phyloP scores from a whole-genome alignment of 2,113 vertebrate species.

The Cavia porcellus region DNA sequence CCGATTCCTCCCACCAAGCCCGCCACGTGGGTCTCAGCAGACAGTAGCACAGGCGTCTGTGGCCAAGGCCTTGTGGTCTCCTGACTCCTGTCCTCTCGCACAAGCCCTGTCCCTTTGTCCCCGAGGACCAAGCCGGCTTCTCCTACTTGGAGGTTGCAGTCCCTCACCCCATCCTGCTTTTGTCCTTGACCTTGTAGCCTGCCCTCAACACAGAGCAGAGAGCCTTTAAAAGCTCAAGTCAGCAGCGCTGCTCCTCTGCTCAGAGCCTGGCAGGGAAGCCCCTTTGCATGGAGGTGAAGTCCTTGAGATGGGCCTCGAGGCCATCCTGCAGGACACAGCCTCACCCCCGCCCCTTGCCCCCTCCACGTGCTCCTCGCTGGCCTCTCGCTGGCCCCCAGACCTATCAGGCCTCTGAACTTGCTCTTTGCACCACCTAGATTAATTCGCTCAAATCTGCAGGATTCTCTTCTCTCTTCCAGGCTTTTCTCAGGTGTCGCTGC shows the following conservation, averaged over 20 bases:
- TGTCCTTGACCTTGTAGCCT: no score
- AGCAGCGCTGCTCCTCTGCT: no score
- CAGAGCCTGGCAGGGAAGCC: neutral
- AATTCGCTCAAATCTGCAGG: neutral
- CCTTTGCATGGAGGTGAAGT: accelerated
- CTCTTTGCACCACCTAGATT: neutral
- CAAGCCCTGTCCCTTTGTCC: neutral
- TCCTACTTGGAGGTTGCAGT: neutral
- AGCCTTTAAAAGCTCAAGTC: neutral
- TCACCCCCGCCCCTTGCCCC: neutral
- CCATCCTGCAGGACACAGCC: neutral
- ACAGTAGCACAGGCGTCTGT: neutral
- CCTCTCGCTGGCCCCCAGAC: neutral
- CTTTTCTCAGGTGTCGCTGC: neutral
- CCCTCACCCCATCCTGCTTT: neutral
- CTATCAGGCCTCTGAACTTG: neutral
- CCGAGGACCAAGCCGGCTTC: neutral
- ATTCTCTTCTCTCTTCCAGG: neutral
- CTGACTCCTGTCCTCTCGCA: neutral
- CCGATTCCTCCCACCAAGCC: accelerated
- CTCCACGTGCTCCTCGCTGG: no score
- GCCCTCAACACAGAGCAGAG: neutral
- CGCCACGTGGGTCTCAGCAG: neutral
- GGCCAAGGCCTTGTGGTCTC: neutral
- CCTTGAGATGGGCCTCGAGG: neutral